phyloP scores from a whole-genome alignment of 2,888 invertebrate species.

The Trachelus troglodyta region DNA sequence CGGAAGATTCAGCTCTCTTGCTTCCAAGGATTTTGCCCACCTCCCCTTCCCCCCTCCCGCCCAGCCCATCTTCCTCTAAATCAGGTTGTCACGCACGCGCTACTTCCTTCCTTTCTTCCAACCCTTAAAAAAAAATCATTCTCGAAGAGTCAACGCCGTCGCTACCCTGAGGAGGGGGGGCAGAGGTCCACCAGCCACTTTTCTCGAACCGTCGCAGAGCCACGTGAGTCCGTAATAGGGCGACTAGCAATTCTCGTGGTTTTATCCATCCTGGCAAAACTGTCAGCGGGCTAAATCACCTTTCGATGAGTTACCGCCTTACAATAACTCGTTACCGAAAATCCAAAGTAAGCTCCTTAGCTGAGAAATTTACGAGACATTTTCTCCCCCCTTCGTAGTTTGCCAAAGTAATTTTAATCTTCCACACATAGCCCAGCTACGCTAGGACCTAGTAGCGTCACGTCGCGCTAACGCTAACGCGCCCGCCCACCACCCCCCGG shows the following conservation, averaged over 20 bases:
- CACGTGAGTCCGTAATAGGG: neutral
- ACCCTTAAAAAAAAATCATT: conserved; percentile 5
- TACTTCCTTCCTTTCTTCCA: conserved; percentile 25
- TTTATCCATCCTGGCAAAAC: conserved; percentile 9
- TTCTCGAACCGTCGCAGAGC: neutral
- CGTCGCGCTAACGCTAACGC: conserved; percentile 8
- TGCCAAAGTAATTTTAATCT: conserved; percentile 66
- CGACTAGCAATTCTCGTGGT: neutral
- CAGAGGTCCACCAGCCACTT: neutral
- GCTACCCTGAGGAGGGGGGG: neutral
- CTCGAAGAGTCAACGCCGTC: conserved; percentile 36
- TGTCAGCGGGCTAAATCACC: conserved; percentile 20
- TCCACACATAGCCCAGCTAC: conserved; percentile 40
- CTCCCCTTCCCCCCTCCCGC: conserved; percentile 28
- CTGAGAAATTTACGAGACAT: conserved; percentile 63
- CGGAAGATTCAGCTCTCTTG: conserved; percentile 56
- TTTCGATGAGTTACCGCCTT: conserved; percentile 38
- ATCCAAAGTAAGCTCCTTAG: conserved; percentile 67
- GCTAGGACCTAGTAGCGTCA: conserved; percentile 24
- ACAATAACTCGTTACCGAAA: conserved; percentile 65
- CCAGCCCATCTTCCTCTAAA: conserved; percentile 33
- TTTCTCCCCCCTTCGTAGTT: conserved; percentile 41
- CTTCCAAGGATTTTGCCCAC: conserved; percentile 52
- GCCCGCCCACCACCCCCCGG: conserved; percentile 13
- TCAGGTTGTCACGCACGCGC: conserved; percentile 45